Evolutionary conservation across 2,888 invertebrate genomes (phyloP).

Genomic region (Dichetophora obliterata): DNA sequence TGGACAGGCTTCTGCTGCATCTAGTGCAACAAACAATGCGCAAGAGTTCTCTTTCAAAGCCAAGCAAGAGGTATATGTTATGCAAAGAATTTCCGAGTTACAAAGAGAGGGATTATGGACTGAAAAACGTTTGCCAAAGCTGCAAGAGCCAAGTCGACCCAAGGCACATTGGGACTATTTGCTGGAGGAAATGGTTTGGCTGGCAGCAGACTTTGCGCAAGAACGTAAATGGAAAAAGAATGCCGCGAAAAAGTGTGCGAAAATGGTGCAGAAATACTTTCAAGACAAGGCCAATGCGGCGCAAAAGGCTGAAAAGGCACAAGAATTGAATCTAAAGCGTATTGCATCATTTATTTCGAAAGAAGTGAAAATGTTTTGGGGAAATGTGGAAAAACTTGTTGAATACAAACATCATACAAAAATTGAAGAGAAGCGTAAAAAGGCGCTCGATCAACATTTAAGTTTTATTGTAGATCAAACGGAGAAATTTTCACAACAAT

Average conservation of each 20-base stretch:
- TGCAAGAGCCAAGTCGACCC: conserved; percentile 88
- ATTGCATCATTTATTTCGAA: conserved; percentile 93
- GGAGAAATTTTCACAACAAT: conserved; percentile 93
- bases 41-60: conserved; percentile 84
- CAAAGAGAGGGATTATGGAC: conserved; percentile 97
- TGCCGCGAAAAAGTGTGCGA: conserved; percentile 91
- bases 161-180: conserved; percentile 99
- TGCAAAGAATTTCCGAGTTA: conserved; percentile 91
- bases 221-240: conserved; percentile 98
- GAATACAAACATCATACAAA: conserved; percentile 94
- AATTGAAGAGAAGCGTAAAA: conserved; percentile 93
- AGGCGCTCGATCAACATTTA: conserved; percentile 95
- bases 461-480: conserved; percentile 99
- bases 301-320: conserved; percentile 91
- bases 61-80: conserved; percentile 92
- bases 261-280: conserved; percentile 92
- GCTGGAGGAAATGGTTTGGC: conserved; percentile 98
- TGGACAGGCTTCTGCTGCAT: conserved; percentile 3
- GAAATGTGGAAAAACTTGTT: conserved; percentile 95
- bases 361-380: conserved; percentile 95
- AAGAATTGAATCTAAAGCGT: conserved; percentile 85
- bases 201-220: conserved; percentile 96
- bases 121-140: conserved; percentile 90
- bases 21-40: conserved; percentile 51
- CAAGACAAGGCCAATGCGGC: conserved; percentile 92